A percentile compares a stretch with the other conserved stretches of the same genome.
Conservation (phyloP, 2,113 vertebrate genomes). For the Zosterops pallidus region DNA sequence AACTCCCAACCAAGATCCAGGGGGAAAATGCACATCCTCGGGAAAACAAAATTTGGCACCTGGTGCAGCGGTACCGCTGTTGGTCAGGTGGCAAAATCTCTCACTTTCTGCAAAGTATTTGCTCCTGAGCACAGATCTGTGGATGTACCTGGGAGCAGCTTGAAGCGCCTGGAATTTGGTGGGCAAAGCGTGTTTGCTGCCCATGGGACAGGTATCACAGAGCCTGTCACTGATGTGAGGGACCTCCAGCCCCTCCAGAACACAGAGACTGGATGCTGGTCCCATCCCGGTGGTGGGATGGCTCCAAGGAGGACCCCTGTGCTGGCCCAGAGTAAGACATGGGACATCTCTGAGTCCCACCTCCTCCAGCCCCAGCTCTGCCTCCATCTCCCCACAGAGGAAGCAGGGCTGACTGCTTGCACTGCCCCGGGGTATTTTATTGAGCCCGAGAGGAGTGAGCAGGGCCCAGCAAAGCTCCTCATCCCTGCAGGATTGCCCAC, state of each 20-base stretch:
- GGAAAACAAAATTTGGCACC: background rate
- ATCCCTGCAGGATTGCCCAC: background rate
- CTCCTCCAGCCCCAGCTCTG: background rate
- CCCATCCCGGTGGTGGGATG: accelerated
- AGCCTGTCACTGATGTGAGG: accelerated
- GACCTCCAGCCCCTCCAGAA: background rate
- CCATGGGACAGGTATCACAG: accelerated
- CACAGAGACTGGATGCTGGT: no score
- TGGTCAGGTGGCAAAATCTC: background rate
- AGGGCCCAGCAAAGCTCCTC: background rate
- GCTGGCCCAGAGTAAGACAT: background rate
- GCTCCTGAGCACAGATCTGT: accelerated
- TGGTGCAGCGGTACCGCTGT: accelerated
- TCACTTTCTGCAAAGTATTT: background rate
- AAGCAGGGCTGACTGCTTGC: background rate
- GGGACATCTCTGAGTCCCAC: background rate
- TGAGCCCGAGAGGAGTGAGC: background rate
- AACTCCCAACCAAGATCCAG: accelerated
- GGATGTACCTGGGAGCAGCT: background rate
- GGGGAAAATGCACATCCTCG: accelerated
- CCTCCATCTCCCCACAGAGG: accelerated
- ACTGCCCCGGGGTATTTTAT: accelerated
- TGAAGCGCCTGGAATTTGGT: background rate
- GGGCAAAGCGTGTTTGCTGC: accelerated
- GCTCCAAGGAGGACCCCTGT: background rate